Evolutionary conservation across 2,113 vertebrate genomes (phyloP).

Genomic region (Otolemur garnettii): DNA sequence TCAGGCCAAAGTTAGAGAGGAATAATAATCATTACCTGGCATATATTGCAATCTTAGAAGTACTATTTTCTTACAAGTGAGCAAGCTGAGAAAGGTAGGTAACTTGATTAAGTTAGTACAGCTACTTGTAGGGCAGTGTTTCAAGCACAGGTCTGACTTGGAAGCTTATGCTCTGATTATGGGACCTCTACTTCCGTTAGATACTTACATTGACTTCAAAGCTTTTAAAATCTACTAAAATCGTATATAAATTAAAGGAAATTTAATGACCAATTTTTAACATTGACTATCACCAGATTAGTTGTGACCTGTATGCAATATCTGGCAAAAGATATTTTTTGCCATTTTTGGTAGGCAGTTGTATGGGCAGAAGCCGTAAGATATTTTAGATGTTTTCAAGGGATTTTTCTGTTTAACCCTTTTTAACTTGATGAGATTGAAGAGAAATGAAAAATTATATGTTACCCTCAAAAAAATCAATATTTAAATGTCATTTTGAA

Average conservation of each 20-base stretch:
- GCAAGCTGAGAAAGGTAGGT: slow-evolving; percentile 38
- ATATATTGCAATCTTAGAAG: not conserved
- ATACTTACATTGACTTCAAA: slow-evolving; percentile 27
- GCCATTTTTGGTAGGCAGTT: not conserved
- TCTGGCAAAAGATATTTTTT: slow-evolving; percentile 57
- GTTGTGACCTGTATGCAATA: not conserved
- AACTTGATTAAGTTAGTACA: not conserved
- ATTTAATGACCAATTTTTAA: slow-evolving; percentile 6
- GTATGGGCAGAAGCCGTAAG: not conserved
- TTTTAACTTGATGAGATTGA: slow-evolving; percentile 52
- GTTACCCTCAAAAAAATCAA: not conserved
- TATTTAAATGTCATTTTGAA: slow-evolving; percentile 37
- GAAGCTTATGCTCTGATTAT: not conserved
- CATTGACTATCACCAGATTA: not conserved
- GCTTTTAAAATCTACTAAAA: not conserved
- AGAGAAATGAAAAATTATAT: not conserved
- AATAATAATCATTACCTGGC: not conserved
- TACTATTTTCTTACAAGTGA: slow-evolving; percentile 35
- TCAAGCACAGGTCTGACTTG: not conserved
- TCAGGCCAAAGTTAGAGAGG: not conserved
- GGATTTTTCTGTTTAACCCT: not conserved
- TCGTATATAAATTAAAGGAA: not conserved
- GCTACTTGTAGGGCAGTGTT: not conserved
- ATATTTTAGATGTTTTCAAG: slow-evolving; percentile 19
- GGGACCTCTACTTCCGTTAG: not conserved